A percentile compares a stretch with the other conserved stretches of the same genome.
These are phyloP conservation scores for Sialia sialis DNA, from an alignment of 2,113 vertebrate genomes.

Conservation along the genomic window DNA sequence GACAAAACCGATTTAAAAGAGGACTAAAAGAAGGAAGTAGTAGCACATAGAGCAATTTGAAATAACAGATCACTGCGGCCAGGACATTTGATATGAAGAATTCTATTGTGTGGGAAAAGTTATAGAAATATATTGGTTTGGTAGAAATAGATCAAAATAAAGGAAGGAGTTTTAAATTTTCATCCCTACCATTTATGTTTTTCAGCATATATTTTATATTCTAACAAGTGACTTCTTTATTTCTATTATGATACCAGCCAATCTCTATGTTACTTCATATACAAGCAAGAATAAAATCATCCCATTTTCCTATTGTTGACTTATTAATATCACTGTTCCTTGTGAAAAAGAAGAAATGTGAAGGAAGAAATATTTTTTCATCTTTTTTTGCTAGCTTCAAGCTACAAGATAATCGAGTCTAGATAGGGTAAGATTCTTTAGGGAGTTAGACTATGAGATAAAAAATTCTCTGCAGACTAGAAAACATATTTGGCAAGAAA, in stretches of 20 bases:
- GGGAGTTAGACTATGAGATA: slow-evolving; percentile 13
- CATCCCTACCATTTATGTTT: background rate
- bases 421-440: slow-evolving; percentile 17
- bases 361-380: background rate
- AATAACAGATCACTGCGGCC: background rate
- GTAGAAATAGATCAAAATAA: slow-evolving; percentile 5
- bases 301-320: background rate
- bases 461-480: background rate
- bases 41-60: background rate
- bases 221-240: background rate
- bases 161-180: slow-evolving; percentile 6
- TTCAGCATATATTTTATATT: background rate
- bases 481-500: slow-evolving; percentile 41
- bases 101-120: background rate
- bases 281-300: background rate
- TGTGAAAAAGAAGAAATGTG: slow-evolving; percentile 6
- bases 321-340: slow-evolving; percentile 17
- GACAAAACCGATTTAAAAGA: slow-evolving; percentile 27
- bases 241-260: background rate
- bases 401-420: slow-evolving; percentile 30
- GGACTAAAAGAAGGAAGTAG: background rate
- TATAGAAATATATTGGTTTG: background rate
- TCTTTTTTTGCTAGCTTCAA: slow-evolving; percentile 21
- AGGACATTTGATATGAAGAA: background rate
- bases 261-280: background rate